Evolutionary conservation across 2,888 invertebrate genomes (phyloP).

Genomic region (Cacoxenus indagator): DNA sequence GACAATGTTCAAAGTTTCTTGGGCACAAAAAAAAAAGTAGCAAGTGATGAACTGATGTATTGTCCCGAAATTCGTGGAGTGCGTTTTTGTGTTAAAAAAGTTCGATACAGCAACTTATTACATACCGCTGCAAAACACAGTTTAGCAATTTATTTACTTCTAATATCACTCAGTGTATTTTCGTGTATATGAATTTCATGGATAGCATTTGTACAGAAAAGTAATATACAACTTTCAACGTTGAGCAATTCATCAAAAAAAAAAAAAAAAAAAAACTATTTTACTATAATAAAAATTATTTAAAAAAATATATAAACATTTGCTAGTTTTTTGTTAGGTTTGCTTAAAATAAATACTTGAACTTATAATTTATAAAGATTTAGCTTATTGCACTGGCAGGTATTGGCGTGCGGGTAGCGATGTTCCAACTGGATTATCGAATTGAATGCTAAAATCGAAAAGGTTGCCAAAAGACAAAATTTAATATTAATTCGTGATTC

Average conservation of each 20-base stretch:
- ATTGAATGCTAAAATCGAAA: constrained; percentile 30
- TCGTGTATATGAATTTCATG: constrained; percentile 48
- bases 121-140: constrained; percentile 33
- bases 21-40: too few relatives aligned
- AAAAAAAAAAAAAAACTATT: constrained; percentile 40
- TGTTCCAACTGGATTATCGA: constrained; percentile 19
- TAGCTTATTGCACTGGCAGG: constrained; percentile 55
- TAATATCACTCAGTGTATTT: constrained; percentile 64
- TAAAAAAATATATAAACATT: constrained; percentile 38
- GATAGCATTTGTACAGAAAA: constrained; percentile 34
- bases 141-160: constrained; percentile 61
- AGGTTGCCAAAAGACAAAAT: not conserved
- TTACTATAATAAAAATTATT: constrained; percentile 54
- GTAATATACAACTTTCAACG: constrained; percentile 39
- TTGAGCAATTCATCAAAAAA: constrained; percentile 32
- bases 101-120: not conserved
- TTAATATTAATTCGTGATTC: too few relatives aligned
- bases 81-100: not conserved
- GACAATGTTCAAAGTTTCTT: too few relatives aligned
- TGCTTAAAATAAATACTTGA: constrained; percentile 55
- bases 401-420: constrained; percentile 53
- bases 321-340: constrained; percentile 43
- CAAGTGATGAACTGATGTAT: too few relatives aligned
- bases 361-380: constrained; percentile 34
- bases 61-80: too few relatives aligned